phyloP scores from a whole-genome alignment of 2,888 invertebrate genomes.

The Clanis bilineata region DNA sequence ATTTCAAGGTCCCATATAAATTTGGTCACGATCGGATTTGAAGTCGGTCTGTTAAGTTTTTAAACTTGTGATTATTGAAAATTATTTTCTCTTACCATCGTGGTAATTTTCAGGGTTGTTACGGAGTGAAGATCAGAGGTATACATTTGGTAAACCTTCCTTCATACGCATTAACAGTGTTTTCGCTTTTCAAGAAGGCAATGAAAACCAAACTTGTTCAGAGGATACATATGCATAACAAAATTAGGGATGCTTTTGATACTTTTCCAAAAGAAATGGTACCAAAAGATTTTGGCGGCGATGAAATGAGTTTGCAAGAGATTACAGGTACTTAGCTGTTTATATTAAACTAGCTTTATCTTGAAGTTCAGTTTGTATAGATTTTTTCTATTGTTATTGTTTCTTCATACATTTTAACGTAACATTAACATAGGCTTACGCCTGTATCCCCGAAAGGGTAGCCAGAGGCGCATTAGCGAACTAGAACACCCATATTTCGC shows the following conservation, averaged over 20 bases:
- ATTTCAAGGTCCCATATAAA: too few species aligned
- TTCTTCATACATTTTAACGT: too few species aligned
- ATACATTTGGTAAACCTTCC: not conserved
- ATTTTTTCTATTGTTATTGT: too few species aligned
- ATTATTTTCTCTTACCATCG: too few species aligned
- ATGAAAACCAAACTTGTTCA: not conserved
- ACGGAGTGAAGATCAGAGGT: not conserved
- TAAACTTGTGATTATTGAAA: not conserved
- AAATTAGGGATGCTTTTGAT: constrained; percentile 35
- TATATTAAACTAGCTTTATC: too few species aligned
- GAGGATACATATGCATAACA: not conserved
- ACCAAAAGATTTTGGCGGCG: constrained; percentile 59
- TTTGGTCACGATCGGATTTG: too few species aligned
- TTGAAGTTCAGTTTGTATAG: too few species aligned
- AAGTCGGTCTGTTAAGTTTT: too few species aligned
- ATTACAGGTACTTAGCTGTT: constrained; percentile 30
- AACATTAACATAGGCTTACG: too few species aligned
- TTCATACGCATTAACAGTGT: not conserved
- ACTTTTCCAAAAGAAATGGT: constrained; percentile 50
- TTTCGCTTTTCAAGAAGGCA: not conserved
- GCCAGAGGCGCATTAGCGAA: too few species aligned
- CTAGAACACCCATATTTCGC: too few species aligned
- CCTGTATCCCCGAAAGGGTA: too few species aligned
- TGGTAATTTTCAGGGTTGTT: not conserved
- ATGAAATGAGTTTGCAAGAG: constrained; percentile 34